Conservation (phyloP, 2,888 invertebrate species). For the Abscondita cerata region DNA sequence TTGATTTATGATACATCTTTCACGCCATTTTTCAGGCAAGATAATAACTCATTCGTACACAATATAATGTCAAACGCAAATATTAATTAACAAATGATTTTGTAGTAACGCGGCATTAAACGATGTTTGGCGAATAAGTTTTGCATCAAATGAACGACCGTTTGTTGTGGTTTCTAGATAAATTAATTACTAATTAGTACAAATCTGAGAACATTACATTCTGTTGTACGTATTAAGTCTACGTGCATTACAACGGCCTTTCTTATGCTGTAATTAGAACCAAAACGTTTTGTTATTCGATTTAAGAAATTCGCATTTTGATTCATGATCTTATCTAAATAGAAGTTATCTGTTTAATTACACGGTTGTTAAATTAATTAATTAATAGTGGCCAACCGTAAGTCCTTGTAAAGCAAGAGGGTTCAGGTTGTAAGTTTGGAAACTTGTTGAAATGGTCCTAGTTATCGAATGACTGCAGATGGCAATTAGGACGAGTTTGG, state of each 20-base stretch:
- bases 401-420: conserved; percentile 30
- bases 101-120: conserved; percentile 16
- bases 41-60: background rate
- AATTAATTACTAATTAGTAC: conserved; percentile 25
- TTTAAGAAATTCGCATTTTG: no score
- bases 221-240: conserved; percentile 11
- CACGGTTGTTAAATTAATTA: conserved; percentile 34
- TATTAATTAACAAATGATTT: conserved; percentile 26
- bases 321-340: background rate
- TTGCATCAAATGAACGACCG: conserved; percentile 20
- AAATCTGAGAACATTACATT: conserved; percentile 20
- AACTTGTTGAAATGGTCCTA: conserved; percentile 32
- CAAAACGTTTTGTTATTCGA: no score
- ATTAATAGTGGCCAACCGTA: conserved; percentile 33
- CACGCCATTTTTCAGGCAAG: no score
- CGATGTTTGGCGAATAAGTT: conserved; percentile 19
- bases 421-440: conserved; percentile 30
- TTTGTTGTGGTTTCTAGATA: conserved; percentile 25
- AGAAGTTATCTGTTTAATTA: conserved; percentile 27
- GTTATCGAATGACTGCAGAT: conserved; percentile 33
- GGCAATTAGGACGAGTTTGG: conserved; percentile 33
- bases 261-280: background rate
- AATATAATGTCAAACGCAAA: conserved; percentile 13
- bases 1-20: background rate
- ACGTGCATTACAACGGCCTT: background rate